Base-by-base conservation (phyloP, 2,113 vertebrate genomes). In the Ginglymostoma cirratum region DNA sequence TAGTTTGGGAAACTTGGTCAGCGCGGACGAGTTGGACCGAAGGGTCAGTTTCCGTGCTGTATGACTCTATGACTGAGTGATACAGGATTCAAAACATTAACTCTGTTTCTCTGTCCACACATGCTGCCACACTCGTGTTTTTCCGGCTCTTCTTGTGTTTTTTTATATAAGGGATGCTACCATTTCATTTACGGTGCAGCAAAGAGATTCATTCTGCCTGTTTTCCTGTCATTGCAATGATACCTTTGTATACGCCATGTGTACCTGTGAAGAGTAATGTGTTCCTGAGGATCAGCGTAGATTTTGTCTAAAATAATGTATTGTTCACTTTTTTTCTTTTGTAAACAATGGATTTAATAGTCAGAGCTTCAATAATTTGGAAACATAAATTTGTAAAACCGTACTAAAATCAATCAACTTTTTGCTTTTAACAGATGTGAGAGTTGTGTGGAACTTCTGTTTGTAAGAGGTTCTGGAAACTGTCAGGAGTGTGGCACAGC, bases 361-460 rank as follows among this genome's bases (percentile, higher is more conserved):
- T 12, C 55, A 61, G 55, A 61, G 12, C 55, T 61, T 61, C 7
- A 61, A 12, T 61, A 61, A 61, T 61, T 61, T 61, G 55, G 10
- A 61, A 61, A 30, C 38, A 52, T 55, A 38, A 12, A 55, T 96
- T 23, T 95, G 17, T 30, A 38, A 55, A 42, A 52, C 4, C 21
- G 42, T 27, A 12, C 45, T 61, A 48, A 48, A 48, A 70, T 76
- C 30, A 72, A 34, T 76, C 38, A 52, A 90, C 52, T 52, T 24
- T 19, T 34, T 78, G 24, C 65, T 92, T 89, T 80, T 38, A 34
- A 34, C 92, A 99, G 99, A 96, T 99, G 99, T 0, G 99, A 99
- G 98, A 99, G 98, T 96, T 99, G 99, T 2, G 99, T 99, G 96
- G 99, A 99, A 94, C 98, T 99, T 97, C 97, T 99, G 61, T 99